These are phyloP conservation scores for Erethizon dorsatum DNA, from an alignment of 2,797 vertebrate species.

Conservation along the genomic window DNA sequence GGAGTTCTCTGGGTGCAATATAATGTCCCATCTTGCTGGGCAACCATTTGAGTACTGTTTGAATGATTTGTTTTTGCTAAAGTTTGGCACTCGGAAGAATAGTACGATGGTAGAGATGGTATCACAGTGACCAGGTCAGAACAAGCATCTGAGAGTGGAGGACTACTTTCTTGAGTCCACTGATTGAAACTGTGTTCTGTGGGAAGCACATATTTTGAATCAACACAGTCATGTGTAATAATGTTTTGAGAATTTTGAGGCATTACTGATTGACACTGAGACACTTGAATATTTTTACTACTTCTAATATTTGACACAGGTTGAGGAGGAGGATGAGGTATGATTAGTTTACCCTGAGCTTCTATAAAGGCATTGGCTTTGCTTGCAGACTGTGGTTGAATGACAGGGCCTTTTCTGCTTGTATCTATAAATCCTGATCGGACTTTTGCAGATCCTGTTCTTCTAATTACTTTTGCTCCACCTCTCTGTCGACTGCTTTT, in stretches of 20 bases:
- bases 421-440: conserved; percentile 81
- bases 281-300: conserved; percentile 67
- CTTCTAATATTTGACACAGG: conserved; percentile 81
- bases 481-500: conserved; percentile 81
- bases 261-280: conserved; percentile 73
- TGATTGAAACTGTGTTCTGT: conserved; percentile 82
- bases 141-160: conserved; percentile 77
- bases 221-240: conserved; percentile 60
- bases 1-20: conserved; percentile 83
- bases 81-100: conserved; percentile 82
- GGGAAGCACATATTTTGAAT: conserved; percentile 78
- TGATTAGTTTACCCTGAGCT: conserved; percentile 90
- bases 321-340: conserved; percentile 92
- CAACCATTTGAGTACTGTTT: conserved; percentile 50
- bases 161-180: conserved; percentile 77
- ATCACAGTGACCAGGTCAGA: conserved; percentile 83
- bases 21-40: conserved; percentile 84
- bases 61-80: conserved; percentile 82
- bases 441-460: conserved; percentile 86
- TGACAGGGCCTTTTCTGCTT: conserved; percentile 90
- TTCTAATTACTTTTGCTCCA: conserved; percentile 87
- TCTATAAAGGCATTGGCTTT: conserved; percentile 89
- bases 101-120: conserved; percentile 84
- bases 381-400: conserved; percentile 89
- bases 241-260: conserved; percentile 82